These are phyloP conservation scores for Falco peregrinus DNA, from an alignment of 2,797 vertebrate species.

Conservation along the genomic window DNA sequence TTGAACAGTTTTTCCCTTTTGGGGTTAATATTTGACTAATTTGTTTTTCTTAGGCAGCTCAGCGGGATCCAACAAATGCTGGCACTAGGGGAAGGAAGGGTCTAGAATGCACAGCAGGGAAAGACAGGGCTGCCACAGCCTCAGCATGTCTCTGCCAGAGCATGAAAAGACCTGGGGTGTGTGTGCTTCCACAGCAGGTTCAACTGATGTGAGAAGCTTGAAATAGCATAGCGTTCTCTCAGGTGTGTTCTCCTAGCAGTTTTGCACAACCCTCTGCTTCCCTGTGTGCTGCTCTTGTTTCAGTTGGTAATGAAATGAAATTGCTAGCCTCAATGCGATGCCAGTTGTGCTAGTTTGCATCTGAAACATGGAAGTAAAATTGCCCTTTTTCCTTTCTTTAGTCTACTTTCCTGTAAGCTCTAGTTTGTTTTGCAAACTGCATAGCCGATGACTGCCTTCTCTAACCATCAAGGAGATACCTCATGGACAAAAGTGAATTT, in stretches of 20 bases:
- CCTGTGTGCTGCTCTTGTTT: neutral
- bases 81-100: neutral
- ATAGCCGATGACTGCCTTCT: neutral
- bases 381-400: neutral
- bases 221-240: neutral
- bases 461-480: neutral
- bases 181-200: neutral
- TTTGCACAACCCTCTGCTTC: neutral
- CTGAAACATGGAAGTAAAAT: neutral
- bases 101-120: neutral
- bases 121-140: neutral
- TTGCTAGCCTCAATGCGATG: neutral
- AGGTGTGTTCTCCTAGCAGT: neutral
- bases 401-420: neutral
- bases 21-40: neutral
- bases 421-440: neutral
- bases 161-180: fast-evolving
- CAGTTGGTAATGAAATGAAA: neutral
- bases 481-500: neutral
- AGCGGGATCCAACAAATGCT: neutral
- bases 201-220: neutral
- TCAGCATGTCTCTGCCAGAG: neutral
- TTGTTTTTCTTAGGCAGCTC: neutral
- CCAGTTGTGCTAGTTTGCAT: neutral
- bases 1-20: neutral